A percentile compares a stretch with the other conserved stretches of the same genome.
These are phyloP conservation scores for Helicoverpa zea DNA, from an alignment of 1,140 invertebrate genomes.

Conservation along the genomic window DNA sequence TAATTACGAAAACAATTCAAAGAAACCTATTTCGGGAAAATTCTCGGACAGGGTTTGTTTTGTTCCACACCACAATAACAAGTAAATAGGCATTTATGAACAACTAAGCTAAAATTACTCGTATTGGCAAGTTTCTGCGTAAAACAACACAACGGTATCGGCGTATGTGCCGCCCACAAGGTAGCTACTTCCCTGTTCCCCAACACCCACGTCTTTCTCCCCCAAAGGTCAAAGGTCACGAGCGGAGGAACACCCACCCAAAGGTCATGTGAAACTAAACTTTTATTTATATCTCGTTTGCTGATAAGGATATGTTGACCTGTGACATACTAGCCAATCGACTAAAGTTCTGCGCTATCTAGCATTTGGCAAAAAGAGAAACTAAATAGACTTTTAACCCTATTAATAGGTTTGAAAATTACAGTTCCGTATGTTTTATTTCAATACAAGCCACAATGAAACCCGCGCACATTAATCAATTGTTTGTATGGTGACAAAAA, in stretches of 20 bases:
- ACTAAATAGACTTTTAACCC: too few species aligned
- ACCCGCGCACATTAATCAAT: too few species aligned
- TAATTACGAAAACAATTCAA: too few species aligned
- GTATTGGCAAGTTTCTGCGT: conserved; percentile 3
- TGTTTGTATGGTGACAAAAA: too few species aligned
- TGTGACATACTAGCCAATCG: background rate
- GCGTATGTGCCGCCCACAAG: background rate
- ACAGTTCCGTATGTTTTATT: too few species aligned
- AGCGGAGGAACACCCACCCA: conserved; percentile 21
- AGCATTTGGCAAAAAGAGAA: too few species aligned
- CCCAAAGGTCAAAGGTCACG: conserved; percentile 27
- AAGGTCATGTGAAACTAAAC: conserved; percentile 34
- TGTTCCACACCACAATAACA: background rate
- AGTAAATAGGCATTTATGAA: background rate
- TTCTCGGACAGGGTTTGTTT: too few species aligned
- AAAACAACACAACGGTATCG: background rate
- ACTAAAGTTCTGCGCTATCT: background rate
- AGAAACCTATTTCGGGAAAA: too few species aligned
- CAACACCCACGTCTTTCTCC: conserved; percentile 9
- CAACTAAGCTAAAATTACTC: background rate
- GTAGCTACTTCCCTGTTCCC: background rate
- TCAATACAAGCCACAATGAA: too few species aligned
- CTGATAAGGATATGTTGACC: conserved; percentile 18
- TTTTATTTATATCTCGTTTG: conserved; percentile 35
- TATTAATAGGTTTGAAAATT: too few species aligned